phyloP scores from a whole-genome alignment of 2,888 invertebrate genomes.

The Lathronympha strigana region DNA sequence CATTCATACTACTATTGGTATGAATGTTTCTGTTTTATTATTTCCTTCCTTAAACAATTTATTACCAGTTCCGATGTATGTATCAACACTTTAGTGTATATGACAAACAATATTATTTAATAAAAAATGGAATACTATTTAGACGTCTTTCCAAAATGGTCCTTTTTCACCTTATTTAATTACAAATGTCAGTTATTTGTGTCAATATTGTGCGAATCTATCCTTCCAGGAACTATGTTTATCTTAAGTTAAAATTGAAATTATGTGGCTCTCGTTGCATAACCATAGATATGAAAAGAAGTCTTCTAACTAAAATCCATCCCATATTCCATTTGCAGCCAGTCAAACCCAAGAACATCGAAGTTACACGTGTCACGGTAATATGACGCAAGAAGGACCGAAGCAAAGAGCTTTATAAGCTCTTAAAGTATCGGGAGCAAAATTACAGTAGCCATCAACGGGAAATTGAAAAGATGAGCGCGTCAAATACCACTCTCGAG shows the following conservation, averaged over 20 bases:
- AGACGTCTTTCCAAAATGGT: too few relatives aligned
- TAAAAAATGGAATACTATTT: too few relatives aligned
- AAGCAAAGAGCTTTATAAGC: constrained; percentile 19
- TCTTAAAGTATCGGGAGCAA: not conserved
- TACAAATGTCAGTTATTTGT: too few relatives aligned
- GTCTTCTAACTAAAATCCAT: not conserved
- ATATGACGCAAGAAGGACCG: constrained; percentile 34
- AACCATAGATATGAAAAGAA: not conserved
- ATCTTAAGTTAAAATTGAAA: not conserved
- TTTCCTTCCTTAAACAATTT: too few relatives aligned
- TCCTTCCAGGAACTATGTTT: too few relatives aligned
- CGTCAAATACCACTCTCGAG: constrained; percentile 1
- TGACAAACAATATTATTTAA: too few relatives aligned
- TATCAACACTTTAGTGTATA: too few relatives aligned
- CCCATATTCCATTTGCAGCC: not conserved
- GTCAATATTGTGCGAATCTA: too few relatives aligned
- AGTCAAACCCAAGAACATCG: not conserved
- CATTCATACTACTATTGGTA: too few relatives aligned
- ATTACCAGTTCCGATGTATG: too few relatives aligned
- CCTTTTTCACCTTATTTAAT: too few relatives aligned
- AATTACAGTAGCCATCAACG: constrained; percentile 1
- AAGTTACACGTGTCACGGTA: constrained; percentile 17
- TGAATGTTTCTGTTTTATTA: too few relatives aligned
- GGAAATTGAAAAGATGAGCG: constrained; percentile 26
- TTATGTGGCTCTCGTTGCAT: not conserved